Evolutionary conservation across 2,797 vertebrate genomes (phyloP).

Genomic region (Parambassis ranga): DNA sequence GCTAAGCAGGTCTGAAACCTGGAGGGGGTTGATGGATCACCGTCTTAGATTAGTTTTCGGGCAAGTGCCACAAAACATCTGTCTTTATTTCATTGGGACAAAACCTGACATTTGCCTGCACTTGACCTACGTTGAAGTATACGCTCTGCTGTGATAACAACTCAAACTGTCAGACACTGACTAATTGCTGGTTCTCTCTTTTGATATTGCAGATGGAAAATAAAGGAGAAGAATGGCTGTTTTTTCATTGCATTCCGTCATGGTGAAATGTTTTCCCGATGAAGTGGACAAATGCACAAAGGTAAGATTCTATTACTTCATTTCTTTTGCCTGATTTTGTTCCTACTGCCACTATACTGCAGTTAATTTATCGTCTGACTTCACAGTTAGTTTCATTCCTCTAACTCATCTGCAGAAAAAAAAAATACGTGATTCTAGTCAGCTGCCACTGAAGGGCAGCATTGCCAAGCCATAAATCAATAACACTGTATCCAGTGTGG

Average conservation of each 20-base stretch:
- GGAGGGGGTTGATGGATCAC: constrained; percentile 63
- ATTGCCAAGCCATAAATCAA: constrained; percentile 80
- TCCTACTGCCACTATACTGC: not conserved
- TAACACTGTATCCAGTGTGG: constrained; percentile 40
- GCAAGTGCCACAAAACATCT: constrained; percentile 66
- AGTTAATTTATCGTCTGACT: not conserved
- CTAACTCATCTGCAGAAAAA: constrained; percentile 14
- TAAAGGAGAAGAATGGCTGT: constrained; percentile 53
- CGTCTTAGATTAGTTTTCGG: constrained; percentile 58
- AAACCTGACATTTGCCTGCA: constrained; percentile 65
- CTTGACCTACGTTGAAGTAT: constrained; percentile 64
- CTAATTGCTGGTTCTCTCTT: constrained; percentile 32
- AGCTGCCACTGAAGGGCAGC: constrained; percentile 79
- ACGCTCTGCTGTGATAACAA: constrained; percentile 37
- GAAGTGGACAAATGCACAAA: constrained; percentile 25
- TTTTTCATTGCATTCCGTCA: constrained; percentile 37
- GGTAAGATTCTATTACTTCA: not conserved
- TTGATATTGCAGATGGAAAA: constrained; percentile 11
- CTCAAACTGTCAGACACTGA: constrained; percentile 42
- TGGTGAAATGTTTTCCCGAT: constrained; percentile 34
- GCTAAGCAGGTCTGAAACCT: constrained; percentile 49
- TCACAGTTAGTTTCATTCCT: not conserved
- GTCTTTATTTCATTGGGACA: constrained; percentile 64
- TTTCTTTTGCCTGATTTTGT: constrained; percentile 12
- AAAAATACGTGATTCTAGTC: constrained; percentile 69